Evolutionary conservation across 2,797 vertebrate genomes (phyloP).

Genomic region (Australoheros facetus): DNA sequence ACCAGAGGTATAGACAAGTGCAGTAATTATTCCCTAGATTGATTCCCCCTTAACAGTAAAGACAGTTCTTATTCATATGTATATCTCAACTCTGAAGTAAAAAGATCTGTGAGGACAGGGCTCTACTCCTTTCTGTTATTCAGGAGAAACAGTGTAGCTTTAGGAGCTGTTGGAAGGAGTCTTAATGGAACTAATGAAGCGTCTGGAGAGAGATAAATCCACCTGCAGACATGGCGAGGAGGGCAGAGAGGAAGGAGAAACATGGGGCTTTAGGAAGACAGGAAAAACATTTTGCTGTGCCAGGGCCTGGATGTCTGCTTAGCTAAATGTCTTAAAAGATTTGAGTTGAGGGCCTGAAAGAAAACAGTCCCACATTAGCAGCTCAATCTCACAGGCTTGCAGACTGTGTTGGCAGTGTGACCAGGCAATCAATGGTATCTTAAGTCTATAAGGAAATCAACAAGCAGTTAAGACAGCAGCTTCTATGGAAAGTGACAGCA

Average conservation of each 20-base stretch:
- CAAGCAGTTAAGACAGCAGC: conserved; percentile 25
- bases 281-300: conserved; percentile 38
- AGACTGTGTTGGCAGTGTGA: conserved; percentile 21
- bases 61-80: not conserved
- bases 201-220: conserved; percentile 58
- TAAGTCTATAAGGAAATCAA: conserved; percentile 47
- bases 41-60: not conserved
- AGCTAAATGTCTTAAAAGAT: conserved; percentile 38
- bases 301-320: conserved; percentile 27
- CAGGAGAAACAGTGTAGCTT: conserved; percentile 32
- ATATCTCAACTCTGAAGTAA: not conserved
- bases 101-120: conserved; percentile 10
- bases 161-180: conserved; percentile 36
- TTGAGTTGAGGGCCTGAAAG: conserved; percentile 37
- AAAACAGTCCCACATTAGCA: conserved; percentile 20
- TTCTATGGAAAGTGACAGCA: conserved; percentile 17
- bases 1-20: conserved; percentile 84
- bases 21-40: not conserved
- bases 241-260: conserved; percentile 35
- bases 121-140: conserved; percentile 15
- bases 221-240: conserved; percentile 51
- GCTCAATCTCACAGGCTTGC: conserved; percentile 26
- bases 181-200: conserved; percentile 68
- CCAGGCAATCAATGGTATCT: conserved; percentile 53
- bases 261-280: conserved; percentile 44